Evolutionary conservation across 2,888 invertebrate species (phyloP), one percentile per base, ranked within the genome.

Genomic region (Pristionchus exspectatus): DNA sequence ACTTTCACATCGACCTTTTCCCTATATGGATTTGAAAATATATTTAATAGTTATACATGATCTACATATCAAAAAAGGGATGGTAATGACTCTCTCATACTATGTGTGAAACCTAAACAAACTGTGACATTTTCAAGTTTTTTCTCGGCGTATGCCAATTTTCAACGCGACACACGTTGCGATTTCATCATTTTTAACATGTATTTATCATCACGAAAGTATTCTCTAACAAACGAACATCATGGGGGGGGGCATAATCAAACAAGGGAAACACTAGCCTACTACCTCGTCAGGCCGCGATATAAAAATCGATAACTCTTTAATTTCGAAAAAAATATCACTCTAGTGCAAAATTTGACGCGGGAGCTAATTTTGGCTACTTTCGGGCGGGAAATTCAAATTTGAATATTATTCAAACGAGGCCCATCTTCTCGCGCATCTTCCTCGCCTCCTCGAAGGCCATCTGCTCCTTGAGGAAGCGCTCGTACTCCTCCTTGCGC

Each of bases 401-500:
- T 33, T 84, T 84, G 59, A 84, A 56, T 56, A 30, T 16, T 14
- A 59, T 56, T 83, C 87, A 30, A 69, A 54, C 56, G 21, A 89
- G n/a, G 63, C 89, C 89, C 81, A 83, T 59, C 81, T 83, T 63
- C 89, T 91, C 90, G 21, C 91, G 83, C 84, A 92, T 90, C 54
- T 91, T 91, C 63, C 92, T 92, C 30, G 94, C 92, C 90, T 93
- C 92, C 87, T 94, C 94, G 89, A 94, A 94, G 2, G 93, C 93
- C 94, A 94, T 94, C 90, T 94, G 93, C 84, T 94, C 94, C 33
- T 93, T 91, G 33, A 93, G 90, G 89, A 91, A 91, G 77, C 91
- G 92, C 88, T 94, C 94, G 90, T 94, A 93, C 89, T 94, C 93
- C 87, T 93, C 92, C 86, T 92, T 93, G 30, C 94, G 91, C 84